Base-by-base conservation (phyloP, 1,140 invertebrate species). In the Dolichoris vasculosae region DNA sequence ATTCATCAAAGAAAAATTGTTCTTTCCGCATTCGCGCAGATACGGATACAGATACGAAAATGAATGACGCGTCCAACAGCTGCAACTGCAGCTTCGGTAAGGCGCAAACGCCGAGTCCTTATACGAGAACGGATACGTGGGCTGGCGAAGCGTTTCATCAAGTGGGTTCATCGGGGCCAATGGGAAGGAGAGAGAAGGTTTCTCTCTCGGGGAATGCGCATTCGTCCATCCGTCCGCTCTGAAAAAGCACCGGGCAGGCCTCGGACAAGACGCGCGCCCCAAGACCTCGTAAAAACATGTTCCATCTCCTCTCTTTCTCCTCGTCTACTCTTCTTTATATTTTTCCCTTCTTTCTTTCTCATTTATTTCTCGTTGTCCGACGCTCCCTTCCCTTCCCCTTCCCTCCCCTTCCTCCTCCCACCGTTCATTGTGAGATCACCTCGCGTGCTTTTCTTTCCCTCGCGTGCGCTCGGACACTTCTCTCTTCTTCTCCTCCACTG, bases 71-170 rank as follows among this genome's bases (percentile, higher is more conserved):
- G 35, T 46, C 15, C 82, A 32, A 15, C 71, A 43, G 6, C 55
- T 38, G 7, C 75, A 35, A 35, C 32, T 26, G 40, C 26, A 23
- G n/a, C 8, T 78, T 11, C 15, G 3, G 32, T 15, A 43, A 26
- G 32, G 46, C 30, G 46, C 69, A 48, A 77, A 32, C 23, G 76
- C 32, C 51, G 40, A 63, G 78, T 64, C 80, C 85, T 78, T 86
- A 83, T 83, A 86, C 84, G 82, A 59, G 71, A 83, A 20, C 46
- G 48, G 67, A 76, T 84, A 89, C 89, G 88, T 90, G 87, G 88
- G 88, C 86, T 87, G 89, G 89, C 73, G 7, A 86, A 88, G 89
- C 89, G 90, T 91, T 92, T 90, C 91, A 92, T 92, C 91, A 91
- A 91, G 91, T 87, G 90, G 87, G 91, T 92, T 93, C 91, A 92